A percentile compares a stretch with the other conserved stretches of the same genome.
These are phyloP conservation scores for Acromyrmex charruanus DNA, from an alignment of 1,140 invertebrate species.

Conservation along the genomic window DNA sequence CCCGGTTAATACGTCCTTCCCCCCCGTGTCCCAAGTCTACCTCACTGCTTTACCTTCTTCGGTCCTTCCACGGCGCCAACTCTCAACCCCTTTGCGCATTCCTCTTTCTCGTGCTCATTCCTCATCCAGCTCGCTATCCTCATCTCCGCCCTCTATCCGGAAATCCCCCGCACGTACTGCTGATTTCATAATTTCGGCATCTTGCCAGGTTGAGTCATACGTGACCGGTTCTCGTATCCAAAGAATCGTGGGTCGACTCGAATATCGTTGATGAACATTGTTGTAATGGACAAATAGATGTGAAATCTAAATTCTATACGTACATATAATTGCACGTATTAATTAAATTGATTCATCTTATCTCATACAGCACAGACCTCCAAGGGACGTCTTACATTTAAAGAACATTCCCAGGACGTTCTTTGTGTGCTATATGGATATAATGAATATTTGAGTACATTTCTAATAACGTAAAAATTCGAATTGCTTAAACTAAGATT, in stretches of 20 bases:
- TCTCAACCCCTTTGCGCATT: neutral
- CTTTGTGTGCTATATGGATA: too few relatives aligned
- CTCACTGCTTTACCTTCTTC: conserved; percentile 55
- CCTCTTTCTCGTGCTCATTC: conserved; percentile 12
- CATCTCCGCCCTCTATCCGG: conserved; percentile 37
- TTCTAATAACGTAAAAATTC: neutral
- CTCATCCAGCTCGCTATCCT: conserved; percentile 10
- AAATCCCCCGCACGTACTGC: conserved; percentile 81
- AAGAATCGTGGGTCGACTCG: conserved; percentile 66
- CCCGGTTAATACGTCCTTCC: conserved; percentile 62
- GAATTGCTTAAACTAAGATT: neutral
- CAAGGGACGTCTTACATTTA: too few relatives aligned
- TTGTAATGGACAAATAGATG: conserved; percentile 68
- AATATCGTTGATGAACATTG: conserved; percentile 67
- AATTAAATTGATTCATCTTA: neutral
- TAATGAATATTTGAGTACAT: neutral
- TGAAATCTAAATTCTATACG: conserved; percentile 62
- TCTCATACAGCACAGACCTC: too few relatives aligned
- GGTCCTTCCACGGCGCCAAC: conserved; percentile 1
- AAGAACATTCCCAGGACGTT: too few relatives aligned
- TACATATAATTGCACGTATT: conserved; percentile 39
- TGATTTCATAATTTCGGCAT: conserved; percentile 86
- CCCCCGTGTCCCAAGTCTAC: conserved; percentile 58
- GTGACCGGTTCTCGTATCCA: conserved; percentile 65
- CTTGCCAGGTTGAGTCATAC: conserved; percentile 76